Evolutionary conservation across 2,888 invertebrate genomes (phyloP).

Genomic region (Geophilus truncorum): DNA sequence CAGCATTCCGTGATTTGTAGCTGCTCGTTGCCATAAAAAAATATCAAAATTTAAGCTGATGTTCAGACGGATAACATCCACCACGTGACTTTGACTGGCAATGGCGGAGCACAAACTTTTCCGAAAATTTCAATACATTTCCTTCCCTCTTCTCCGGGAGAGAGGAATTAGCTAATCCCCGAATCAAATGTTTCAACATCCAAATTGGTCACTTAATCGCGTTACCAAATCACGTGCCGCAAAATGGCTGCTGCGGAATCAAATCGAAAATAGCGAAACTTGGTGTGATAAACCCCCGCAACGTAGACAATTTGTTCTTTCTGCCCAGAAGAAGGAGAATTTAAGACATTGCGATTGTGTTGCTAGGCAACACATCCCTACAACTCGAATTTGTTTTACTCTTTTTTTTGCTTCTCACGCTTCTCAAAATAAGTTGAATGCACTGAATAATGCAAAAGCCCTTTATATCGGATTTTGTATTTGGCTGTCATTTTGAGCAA

Average conservation of each 20-base stretch:
- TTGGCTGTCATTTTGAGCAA: background rate
- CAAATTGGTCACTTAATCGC: background rate
- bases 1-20: background rate
- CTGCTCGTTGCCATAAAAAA: background rate
- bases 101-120: background rate
- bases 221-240: background rate
- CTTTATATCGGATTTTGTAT: background rate
- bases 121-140: background rate
- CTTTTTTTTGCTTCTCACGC: background rate
- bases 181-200: background rate
- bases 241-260: background rate
- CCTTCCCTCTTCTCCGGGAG: background rate
- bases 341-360: background rate
- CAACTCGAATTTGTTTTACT: background rate
- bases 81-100: background rate
- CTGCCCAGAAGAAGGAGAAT: background rate
- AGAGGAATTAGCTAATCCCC: background rate
- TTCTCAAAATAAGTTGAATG: background rate
- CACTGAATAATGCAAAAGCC: background rate
- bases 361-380: background rate
- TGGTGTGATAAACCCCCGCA: no score
- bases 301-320: background rate
- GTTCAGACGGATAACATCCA: background rate
- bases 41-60: background rate
- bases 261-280: background rate